Conservation (phyloP, 1,140 invertebrate genomes). For the Tetraneura akinire region DNA sequence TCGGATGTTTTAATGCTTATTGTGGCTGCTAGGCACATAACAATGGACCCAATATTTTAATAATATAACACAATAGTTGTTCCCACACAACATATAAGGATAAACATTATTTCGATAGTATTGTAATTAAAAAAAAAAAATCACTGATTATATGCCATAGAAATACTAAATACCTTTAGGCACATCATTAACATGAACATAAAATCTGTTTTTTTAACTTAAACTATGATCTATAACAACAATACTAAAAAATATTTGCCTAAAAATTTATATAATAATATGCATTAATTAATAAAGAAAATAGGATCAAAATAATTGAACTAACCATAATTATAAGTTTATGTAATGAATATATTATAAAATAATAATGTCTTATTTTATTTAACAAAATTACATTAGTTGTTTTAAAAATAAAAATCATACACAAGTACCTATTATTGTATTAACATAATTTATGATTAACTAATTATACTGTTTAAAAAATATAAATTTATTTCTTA, state of each 20-base stretch:
- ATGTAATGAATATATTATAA: too few species aligned
- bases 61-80: slow-evolving; percentile 46
- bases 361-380: too few species aligned
- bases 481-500: too few species aligned
- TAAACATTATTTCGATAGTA: slow-evolving; percentile 42
- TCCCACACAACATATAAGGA: slow-evolving; percentile 48
- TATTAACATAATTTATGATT: too few species aligned
- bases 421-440: too few species aligned
- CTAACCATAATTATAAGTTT: neutral
- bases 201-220: slow-evolving; percentile 33
- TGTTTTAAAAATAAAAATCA: too few species aligned
- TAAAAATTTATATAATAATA: slow-evolving; percentile 13
- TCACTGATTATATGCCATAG: slow-evolving; percentile 42
- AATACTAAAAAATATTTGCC: neutral
- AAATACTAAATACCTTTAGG: slow-evolving; percentile 31
- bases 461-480: too few species aligned
- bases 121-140: slow-evolving; percentile 47
- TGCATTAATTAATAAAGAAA: neutral
- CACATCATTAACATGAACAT: slow-evolving; percentile 38
- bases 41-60: slow-evolving; percentile 50
- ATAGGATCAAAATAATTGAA: neutral
- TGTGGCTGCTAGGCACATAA: slow-evolving; percentile 47
- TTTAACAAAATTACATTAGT: too few species aligned
- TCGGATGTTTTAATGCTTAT: slow-evolving; percentile 47
- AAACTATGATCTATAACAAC: slow-evolving; percentile 1